Evolutionary conservation across 2,888 invertebrate species (phyloP).

Genomic region (Neuroscelio doddi): DNA sequence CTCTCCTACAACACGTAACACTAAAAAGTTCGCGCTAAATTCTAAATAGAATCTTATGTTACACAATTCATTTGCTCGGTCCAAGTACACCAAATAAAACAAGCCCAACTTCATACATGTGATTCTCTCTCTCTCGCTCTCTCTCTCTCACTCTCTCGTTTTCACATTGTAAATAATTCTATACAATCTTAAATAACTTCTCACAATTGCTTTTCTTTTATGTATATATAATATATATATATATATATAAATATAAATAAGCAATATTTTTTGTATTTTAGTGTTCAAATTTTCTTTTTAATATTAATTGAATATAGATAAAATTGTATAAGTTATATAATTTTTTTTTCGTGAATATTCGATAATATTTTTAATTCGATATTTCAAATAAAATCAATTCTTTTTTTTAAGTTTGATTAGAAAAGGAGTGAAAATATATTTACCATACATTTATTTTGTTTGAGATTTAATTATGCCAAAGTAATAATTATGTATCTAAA

Average conservation of each 20-base stretch:
- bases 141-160: conserved; percentile 31
- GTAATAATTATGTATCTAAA: too few species aligned
- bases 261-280: too few species aligned
- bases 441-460: too few species aligned
- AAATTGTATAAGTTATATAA: too few species aligned
- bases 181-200: conserved; percentile 63
- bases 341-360: too few species aligned
- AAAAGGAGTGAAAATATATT: too few species aligned
- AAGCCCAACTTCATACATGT: conserved; percentile 29
- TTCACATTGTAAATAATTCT: conserved; percentile 55
- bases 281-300: too few species aligned
- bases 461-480: too few species aligned
- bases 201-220: conserved; percentile 50
- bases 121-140: conserved; percentile 41
- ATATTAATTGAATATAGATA: too few species aligned
- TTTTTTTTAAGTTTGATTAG: too few species aligned
- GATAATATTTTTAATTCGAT: too few species aligned
- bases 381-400: too few species aligned
- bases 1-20: conserved; percentile 16
- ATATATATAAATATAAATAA: conserved; percentile 35
- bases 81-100: conserved; percentile 46
- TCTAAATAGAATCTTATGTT: conserved; percentile 63
- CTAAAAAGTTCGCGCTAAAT: conserved; percentile 40
- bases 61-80: conserved; percentile 61
- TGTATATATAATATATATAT: conserved; percentile 17